Evolutionary conservation across 1,140 invertebrate genomes (phyloP).

Genomic region (Polypedilum vanderplanki): DNA sequence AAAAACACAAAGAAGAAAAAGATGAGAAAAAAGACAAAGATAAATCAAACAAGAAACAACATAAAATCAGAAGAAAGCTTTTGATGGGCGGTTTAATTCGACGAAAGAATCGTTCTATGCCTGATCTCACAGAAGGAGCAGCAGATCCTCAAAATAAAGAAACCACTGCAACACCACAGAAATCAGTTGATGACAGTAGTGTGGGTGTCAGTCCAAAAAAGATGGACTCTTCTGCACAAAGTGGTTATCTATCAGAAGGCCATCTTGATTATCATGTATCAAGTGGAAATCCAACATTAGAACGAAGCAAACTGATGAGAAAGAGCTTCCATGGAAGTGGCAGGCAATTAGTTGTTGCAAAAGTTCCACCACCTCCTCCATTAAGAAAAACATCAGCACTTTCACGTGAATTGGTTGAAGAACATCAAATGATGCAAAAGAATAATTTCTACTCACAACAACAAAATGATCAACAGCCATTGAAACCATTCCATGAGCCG

Average conservation of each 20-base stretch:
- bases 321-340: constrained; percentile 82
- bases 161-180: constrained; percentile 44
- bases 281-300: constrained; percentile 66
- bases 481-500: constrained; percentile 38
- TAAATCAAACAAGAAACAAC: constrained; percentile 79
- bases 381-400: constrained; percentile 67
- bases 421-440: constrained; percentile 40
- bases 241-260: constrained; percentile 79
- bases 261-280: constrained; percentile 64
- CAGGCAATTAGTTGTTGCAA: constrained; percentile 69
- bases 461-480: neutral
- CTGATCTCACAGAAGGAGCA: constrained; percentile 70
- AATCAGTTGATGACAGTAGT: constrained; percentile 65
- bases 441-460: constrained; percentile 28
- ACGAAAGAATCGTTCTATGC: constrained; percentile 84
- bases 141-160: constrained; percentile 46
- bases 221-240: constrained; percentile 54
- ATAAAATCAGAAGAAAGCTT: constrained; percentile 79
- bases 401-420: constrained; percentile 41
- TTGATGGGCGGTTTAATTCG: constrained; percentile 83
- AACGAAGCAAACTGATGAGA: constrained; percentile 78
- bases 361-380: constrained; percentile 79
- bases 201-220: constrained; percentile 55
- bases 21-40: constrained; percentile 59
- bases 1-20: constrained; percentile 56